Evolutionary conservation across 2,113 vertebrate genomes (phyloP).

Genomic region (Sturnus vulgaris): DNA sequence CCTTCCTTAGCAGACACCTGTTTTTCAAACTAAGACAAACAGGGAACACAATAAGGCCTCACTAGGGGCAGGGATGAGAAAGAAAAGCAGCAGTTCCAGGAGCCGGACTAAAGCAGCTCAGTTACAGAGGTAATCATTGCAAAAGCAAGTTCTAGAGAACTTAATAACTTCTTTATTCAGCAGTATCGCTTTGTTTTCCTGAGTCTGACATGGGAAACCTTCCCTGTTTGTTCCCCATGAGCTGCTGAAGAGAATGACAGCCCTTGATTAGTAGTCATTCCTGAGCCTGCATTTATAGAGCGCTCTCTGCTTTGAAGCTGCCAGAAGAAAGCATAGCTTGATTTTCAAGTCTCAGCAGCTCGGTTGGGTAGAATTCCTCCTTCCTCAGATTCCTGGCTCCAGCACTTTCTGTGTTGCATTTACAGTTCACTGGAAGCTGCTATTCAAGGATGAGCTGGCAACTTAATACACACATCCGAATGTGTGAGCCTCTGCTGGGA

Average conservation of each 20-base stretch:
- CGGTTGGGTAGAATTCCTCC: constrained; percentile 22
- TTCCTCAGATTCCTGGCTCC: constrained; percentile 13
- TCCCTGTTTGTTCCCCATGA: background rate
- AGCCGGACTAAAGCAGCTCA: background rate
- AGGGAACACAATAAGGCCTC: background rate
- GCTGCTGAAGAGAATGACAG: background rate
- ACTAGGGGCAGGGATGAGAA: background rate
- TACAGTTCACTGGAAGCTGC: background rate
- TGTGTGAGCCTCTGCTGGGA: background rate
- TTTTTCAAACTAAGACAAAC: no score
- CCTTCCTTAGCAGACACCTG: no score
- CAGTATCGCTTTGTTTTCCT: background rate
- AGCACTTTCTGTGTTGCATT: background rate
- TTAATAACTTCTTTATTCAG: background rate
- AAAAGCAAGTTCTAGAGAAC: background rate
- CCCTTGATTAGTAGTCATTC: background rate
- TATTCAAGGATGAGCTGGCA: constrained; percentile 38
- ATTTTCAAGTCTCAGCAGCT: constrained; percentile 19
- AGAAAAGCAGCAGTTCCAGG: background rate
- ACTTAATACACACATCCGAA: background rate
- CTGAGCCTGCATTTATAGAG: background rate
- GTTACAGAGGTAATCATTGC: background rate
- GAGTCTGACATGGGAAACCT: background rate
- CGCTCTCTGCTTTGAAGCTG: background rate
- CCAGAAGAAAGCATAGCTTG: background rate